Base-by-base conservation (phyloP, 2,797 vertebrate species). In the Passerculus sandwichensis region DNA sequence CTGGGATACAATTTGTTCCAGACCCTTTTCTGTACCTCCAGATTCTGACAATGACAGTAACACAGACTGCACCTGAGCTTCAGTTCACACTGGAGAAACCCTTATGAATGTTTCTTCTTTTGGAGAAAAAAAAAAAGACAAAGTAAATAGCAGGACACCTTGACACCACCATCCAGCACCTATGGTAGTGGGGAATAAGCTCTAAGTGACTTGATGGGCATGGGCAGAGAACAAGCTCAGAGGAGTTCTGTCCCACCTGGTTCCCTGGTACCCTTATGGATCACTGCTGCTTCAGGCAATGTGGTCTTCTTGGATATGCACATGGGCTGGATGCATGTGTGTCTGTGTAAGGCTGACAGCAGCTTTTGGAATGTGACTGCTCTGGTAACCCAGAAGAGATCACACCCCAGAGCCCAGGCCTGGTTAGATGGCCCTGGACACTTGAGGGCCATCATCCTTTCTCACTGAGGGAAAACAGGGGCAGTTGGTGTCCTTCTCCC, bases 401-500 rank as follows among this genome's bases (percentile, higher is more conserved):
- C 60, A 45, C 1, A 14, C 1, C 11, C 13, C 47, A 48, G 56
- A 38, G 59, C 20, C 51, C 53, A 70, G 30, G 45, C 51, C 20
- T 69, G 60, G 57, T 40, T 61, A 85, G 67, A 48, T 3, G 40
- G 48, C 53, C n/a, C 27, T 45, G 80, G 34, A 5, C 13, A 61
- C 57, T 9, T 71, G 26, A 20, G 62, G 78, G 0, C 0, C n/a
- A 9, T 56, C 45, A 34, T 4, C 12, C 7, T 89, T 92, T 89
- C 85, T 88, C 64, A 75, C 42, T 70, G 27, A 80, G 15, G 48
- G 70, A 59, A 50, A 17, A 65, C 26, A 72, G 5, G 19, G 42
- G 60, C 54, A 73, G 87, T 48, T 42, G 9, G 8, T 70, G 60
- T 95, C 61, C 40, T 47, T 93, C 61, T 90, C 81, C 38, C 97